Conservation (phyloP, 2,113 vertebrate genomes). For the Ctenodactylus gundi region DNA sequence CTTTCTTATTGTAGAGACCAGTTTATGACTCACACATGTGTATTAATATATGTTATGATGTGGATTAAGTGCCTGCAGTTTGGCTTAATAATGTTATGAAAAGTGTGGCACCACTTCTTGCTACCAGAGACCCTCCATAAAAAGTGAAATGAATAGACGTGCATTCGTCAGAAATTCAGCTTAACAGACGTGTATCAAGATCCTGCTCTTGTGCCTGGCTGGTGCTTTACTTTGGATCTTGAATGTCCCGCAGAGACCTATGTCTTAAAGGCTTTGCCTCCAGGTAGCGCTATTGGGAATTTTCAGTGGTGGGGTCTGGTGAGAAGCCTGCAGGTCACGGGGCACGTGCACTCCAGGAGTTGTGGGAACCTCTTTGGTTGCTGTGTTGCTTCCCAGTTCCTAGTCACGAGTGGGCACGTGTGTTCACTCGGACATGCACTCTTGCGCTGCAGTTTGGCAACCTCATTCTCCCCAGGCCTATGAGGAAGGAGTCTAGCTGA, state of each 20-base stretch:
- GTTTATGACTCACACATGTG: not conserved
- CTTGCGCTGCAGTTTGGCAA: too few species aligned
- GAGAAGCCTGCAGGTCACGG: not conserved
- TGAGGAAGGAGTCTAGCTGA: not conserved
- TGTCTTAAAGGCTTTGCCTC: not conserved
- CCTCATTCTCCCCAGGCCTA: not conserved
- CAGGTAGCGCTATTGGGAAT: not conserved
- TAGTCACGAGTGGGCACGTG: not conserved
- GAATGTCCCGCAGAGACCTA: not conserved
- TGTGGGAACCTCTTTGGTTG: not conserved
- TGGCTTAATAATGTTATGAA: not conserved
- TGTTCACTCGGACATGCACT: not conserved
- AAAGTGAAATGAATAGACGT: not conserved
- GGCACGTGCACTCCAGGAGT: not conserved
- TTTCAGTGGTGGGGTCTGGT: not conserved
- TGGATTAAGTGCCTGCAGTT: not conserved
- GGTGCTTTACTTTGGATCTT: not conserved
- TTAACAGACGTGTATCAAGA: not conserved
- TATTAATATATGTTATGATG: not conserved
- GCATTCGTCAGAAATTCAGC: not conserved
- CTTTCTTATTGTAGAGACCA: not conserved
- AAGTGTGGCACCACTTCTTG: not conserved
- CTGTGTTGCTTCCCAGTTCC: not conserved
- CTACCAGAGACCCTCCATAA: not conserved
- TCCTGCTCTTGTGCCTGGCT: not conserved